phyloP scores from a whole-genome alignment of 2,888 invertebrate genomes.

The Himalopsyche japonica region DNA sequence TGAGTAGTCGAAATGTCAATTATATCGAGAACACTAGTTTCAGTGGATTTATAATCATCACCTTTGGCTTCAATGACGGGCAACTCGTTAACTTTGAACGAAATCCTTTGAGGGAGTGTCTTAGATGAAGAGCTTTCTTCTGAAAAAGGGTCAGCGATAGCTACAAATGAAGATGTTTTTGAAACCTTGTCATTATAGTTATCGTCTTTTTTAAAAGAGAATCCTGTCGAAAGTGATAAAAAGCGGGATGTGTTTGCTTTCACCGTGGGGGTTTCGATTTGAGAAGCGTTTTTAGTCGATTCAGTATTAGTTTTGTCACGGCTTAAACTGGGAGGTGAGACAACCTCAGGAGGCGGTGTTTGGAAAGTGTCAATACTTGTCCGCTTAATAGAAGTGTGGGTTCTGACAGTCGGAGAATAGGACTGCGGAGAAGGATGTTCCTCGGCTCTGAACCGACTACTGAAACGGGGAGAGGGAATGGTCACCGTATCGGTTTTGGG shows the following conservation, averaged over 20 bases:
- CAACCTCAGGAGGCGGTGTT: not conserved
- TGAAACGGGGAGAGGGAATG: conserved; percentile 46
- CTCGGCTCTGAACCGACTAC: conserved; percentile 35
- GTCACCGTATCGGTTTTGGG: conserved; percentile 49
- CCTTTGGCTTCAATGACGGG: conserved; percentile 15
- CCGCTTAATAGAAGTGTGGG: conserved; percentile 42
- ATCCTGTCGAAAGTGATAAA: conserved; percentile 56
- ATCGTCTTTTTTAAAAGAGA: conserved; percentile 49
- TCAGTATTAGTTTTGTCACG: not conserved
- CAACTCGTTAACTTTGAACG: conserved; percentile 35
- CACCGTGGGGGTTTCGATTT: not conserved
- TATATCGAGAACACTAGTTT: not conserved
- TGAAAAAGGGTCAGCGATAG: not conserved
- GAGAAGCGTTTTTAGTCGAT: not conserved
- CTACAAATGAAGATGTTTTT: conserved; percentile 28
- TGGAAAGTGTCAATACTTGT: conserved; percentile 43
- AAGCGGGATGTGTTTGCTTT: conserved; percentile 37
- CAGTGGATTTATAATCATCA: conserved; percentile 2
- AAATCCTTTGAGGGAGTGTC: conserved; percentile 1
- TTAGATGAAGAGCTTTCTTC: not conserved
- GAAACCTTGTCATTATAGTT: conserved; percentile 16
- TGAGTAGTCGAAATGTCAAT: conserved; percentile 14
- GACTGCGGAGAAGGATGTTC: not conserved
- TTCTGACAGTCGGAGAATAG: conserved; percentile 15
- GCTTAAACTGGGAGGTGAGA: conserved; percentile 44